Evolutionary conservation across 2,113 vertebrate genomes (phyloP).

Genomic region (Origma solitaria): DNA sequence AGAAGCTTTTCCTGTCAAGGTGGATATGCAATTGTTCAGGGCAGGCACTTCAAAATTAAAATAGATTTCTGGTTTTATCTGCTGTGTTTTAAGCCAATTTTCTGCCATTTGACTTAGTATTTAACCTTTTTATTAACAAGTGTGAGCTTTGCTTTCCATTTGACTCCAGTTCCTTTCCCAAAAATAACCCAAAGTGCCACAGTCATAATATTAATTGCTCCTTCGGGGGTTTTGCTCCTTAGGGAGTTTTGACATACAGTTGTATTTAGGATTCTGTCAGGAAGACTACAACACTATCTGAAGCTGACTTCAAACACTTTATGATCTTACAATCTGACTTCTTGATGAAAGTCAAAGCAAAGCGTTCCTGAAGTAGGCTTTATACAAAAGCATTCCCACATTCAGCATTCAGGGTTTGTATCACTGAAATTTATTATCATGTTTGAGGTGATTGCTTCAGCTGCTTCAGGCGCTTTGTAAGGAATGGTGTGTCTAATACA

Average conservation of each 20-base stretch:
- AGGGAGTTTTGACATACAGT: background rate
- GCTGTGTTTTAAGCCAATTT: background rate
- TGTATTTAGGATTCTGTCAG: background rate
- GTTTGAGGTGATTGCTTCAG: background rate
- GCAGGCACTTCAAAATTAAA: background rate
- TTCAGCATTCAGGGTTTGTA: background rate
- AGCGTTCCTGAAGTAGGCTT: background rate
- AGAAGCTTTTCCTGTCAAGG: slow-evolving; percentile 36
- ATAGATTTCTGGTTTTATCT: background rate
- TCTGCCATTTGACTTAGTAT: background rate
- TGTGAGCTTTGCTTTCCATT: background rate
- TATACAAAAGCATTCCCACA: background rate
- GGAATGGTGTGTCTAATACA: background rate
- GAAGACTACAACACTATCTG: background rate
- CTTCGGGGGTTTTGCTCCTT: background rate
- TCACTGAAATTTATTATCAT: background rate
- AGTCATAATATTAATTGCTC: background rate
- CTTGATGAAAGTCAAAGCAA: background rate
- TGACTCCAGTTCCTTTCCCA: background rate
- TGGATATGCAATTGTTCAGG: slow-evolving; percentile 22
- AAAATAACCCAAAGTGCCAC: background rate
- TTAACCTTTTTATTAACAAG: slow-evolving; percentile 9
- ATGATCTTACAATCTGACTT: background rate
- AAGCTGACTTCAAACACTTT: background rate
- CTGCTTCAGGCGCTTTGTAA: background rate